A percentile compares a stretch with the other conserved stretches of the same genome.
Evolutionary conservation across 1,140 invertebrate genomes (phyloP).

Genomic region (Berghia stephanieae): DNA sequence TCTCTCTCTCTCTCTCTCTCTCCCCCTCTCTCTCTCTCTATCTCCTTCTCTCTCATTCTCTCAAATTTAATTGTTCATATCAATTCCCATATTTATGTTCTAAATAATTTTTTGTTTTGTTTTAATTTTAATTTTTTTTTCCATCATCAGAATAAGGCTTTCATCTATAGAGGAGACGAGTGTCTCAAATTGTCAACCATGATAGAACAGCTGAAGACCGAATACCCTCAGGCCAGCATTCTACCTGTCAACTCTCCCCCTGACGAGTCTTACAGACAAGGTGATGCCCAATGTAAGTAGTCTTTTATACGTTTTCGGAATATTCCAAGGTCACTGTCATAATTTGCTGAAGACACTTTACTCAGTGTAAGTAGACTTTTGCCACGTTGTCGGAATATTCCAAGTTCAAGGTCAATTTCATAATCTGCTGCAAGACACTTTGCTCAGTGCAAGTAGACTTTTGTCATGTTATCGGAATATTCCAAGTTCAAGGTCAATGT

Average conservation of each 20-base stretch:
- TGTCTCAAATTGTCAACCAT: slow-evolving; percentile 55
- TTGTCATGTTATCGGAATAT: too few relatives aligned
- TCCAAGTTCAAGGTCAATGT: too few relatives aligned
- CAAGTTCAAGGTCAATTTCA: too few relatives aligned
- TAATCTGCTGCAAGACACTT: too few relatives aligned
- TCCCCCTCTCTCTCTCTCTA: slow-evolving; percentile 22
- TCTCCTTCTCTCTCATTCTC: not conserved
- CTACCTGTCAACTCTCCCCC: slow-evolving; percentile 44
- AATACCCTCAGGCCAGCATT: slow-evolving; percentile 56
- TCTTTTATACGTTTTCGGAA: slow-evolving; percentile 19
- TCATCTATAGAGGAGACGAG: slow-evolving; percentile 61
- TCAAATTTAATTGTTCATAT: not conserved
- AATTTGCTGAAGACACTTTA: too few relatives aligned
- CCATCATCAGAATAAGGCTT: slow-evolving; percentile 60
- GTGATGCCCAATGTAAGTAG: slow-evolving; percentile 59
- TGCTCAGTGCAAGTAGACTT: too few relatives aligned
- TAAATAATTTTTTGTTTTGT: too few relatives aligned
- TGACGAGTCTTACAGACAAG: slow-evolving; percentile 45
- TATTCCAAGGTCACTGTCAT: not conserved
- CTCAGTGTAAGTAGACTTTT: too few relatives aligned
- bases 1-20: slow-evolving; percentile 22
- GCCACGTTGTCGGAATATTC: too few relatives aligned
- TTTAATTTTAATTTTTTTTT: not conserved
- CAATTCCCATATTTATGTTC: not conserved
- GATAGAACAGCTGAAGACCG: slow-evolving; percentile 49